A percentile compares a stretch with the other conserved stretches of the same genome.
Evolutionary conservation across 2,888 invertebrate species (phyloP).

Genomic region (Polymixis flavicincta): DNA sequence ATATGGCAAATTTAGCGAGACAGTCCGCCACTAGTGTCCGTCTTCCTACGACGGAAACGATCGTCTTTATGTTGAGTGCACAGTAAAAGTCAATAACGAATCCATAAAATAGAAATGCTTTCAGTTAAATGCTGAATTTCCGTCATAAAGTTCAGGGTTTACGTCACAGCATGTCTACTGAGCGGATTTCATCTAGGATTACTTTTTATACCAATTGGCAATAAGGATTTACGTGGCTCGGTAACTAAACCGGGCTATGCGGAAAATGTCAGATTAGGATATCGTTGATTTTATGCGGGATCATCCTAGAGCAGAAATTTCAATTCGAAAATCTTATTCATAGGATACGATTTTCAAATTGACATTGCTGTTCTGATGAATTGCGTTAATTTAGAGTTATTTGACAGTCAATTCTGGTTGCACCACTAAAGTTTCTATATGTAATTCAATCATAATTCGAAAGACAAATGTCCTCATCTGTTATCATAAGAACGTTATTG

Average conservation of each 20-base stretch:
- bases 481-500: too few relatives aligned
- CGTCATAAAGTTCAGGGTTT: constrained; percentile 40
- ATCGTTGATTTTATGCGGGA: constrained; percentile 8
- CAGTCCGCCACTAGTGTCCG: constrained; percentile 34
- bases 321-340: not conserved
- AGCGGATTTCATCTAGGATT: constrained; percentile 4
- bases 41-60: constrained; percentile 58
- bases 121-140: constrained; percentile 44
- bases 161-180: constrained; percentile 7
- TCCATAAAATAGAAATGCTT: constrained; percentile 52
- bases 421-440: too few relatives aligned
- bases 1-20: constrained; percentile 39
- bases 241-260: constrained; percentile 11
- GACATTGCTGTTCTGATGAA: too few relatives aligned
- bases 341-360: too few relatives aligned
- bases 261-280: constrained; percentile 9
- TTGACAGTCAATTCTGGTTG: too few relatives aligned
- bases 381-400: too few relatives aligned
- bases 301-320: not conserved
- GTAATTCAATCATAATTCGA: too few relatives aligned
- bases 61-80: constrained; percentile 65
- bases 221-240: constrained; percentile 30
- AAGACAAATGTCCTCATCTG: too few relatives aligned
- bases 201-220: constrained; percentile 33
- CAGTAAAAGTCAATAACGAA: constrained; percentile 61